Evolutionary conservation across 1,140 invertebrate genomes (phyloP).

Genomic region (Heliconius hewitsoni): DNA sequence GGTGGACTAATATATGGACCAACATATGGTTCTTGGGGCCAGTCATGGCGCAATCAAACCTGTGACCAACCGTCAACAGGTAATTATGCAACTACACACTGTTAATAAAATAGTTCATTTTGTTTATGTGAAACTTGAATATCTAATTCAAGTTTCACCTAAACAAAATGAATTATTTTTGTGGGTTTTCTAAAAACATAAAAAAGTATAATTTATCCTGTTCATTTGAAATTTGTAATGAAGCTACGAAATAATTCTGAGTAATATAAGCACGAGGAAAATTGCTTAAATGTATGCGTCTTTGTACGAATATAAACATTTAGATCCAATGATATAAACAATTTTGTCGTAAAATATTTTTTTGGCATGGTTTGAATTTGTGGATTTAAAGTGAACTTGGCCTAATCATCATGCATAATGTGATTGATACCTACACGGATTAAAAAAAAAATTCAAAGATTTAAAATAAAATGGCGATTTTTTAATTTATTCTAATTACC

Average conservation of each 20-base stretch:
- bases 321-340: neutral
- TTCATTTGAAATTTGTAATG: neutral
- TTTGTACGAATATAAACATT: neutral
- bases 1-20: neutral
- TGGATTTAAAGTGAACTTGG: no score
- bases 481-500: no score
- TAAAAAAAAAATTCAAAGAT: no score
- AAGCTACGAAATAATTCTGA: neutral
- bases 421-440: no score
- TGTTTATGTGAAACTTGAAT: no score
- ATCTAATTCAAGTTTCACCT: neutral
- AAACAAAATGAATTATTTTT: neutral
- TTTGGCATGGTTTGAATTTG: no score
- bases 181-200: neutral
- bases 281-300: neutral
- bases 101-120: no score
- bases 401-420: no score
- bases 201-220: conserved; percentile 6
- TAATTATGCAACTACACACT: neutral
- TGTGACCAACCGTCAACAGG: neutral
- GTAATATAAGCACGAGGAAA: neutral
- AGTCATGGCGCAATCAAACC: neutral
- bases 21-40: no score
- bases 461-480: no score
- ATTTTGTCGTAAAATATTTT: neutral